Evolutionary conservation across 2,888 invertebrate genomes (phyloP), one percentile per base, ranked within the genome.

Genomic region (Epinotia brunnichana): DNA sequence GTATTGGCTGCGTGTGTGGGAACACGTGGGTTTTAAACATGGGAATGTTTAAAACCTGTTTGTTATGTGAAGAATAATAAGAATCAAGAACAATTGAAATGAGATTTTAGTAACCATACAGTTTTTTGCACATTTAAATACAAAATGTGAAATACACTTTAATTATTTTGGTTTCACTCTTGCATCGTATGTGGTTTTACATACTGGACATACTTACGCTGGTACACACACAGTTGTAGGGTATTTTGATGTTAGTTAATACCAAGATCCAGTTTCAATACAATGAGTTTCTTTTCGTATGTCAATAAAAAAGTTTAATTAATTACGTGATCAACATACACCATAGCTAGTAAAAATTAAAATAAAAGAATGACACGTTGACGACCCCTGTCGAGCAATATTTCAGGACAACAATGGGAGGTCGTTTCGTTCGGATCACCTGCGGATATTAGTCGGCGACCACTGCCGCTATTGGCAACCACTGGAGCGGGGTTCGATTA

Each of bases 391-490:
- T 72, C 64, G 76, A 74, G 89, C 92, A 92, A 91, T 92, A 91
- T 92, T 92, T 91, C 89, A 90, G 87, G 74, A 76, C 77, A 87
- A 91, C 92, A 92, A 92, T 91, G 86, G 90, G 80, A 82, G 80
- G 75, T 78, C 81, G 83, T 81, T 82, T 89, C 84, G 85, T 87
- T 87, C 82, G 80, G 82, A 82, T 83, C 88, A 88, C 86, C 86
- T 86, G 85, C 87, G 86, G 85, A 86, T 88, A 88, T 88, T 82
- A 85, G 86, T 80, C 79, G 77, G 77, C 77, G 77, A 80, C 79
- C 81, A 77, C 74, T 75, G 73, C 19, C 69, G 78, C 53, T 24
- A 53, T 60, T 66, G 19, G 51, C 60, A 60, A 53, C 15, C 70
- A 24, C 60, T 44, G 66, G 41, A 54, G 24, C 62, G 54, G 24